phyloP scores from a whole-genome alignment of 2,113 vertebrate genomes.

The Clarias magur region DNA sequence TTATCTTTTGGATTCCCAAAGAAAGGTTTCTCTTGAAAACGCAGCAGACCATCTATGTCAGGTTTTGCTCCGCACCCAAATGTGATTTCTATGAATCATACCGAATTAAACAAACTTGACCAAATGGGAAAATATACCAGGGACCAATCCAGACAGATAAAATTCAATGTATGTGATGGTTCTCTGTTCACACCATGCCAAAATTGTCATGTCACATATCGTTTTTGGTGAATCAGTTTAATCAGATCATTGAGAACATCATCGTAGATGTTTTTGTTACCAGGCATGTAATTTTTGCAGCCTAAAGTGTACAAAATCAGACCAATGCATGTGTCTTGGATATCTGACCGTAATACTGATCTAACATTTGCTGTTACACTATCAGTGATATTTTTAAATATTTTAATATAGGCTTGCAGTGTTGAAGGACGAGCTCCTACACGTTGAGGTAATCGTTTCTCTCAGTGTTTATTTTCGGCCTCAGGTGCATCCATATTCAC shows the following conservation, averaged over 20 bases:
- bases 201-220: not conserved
- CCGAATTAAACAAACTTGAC: not conserved
- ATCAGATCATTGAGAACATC: too few species aligned
- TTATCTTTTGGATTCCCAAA: not conserved
- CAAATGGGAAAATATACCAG: not conserved
- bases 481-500: not conserved
- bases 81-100: not conserved
- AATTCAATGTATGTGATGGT: too few species aligned
- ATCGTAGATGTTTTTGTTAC: not conserved
- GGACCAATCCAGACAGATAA: not conserved
- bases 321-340: not conserved
- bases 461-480: not conserved
- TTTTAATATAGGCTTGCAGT: not conserved
- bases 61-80: not conserved
- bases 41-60: not conserved
- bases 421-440: not conserved
- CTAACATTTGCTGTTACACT: constrained; percentile 1
- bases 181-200: not conserved
- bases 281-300: not conserved
- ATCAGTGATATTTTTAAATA: not conserved
- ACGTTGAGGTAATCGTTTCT: not conserved
- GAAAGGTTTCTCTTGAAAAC: not conserved
- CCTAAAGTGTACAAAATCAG: not conserved
- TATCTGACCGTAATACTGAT: not conserved
- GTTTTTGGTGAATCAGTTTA: not conserved